phyloP scores from a whole-genome alignment of 2,797 vertebrate species.

The Cossypha heuglini region DNA sequence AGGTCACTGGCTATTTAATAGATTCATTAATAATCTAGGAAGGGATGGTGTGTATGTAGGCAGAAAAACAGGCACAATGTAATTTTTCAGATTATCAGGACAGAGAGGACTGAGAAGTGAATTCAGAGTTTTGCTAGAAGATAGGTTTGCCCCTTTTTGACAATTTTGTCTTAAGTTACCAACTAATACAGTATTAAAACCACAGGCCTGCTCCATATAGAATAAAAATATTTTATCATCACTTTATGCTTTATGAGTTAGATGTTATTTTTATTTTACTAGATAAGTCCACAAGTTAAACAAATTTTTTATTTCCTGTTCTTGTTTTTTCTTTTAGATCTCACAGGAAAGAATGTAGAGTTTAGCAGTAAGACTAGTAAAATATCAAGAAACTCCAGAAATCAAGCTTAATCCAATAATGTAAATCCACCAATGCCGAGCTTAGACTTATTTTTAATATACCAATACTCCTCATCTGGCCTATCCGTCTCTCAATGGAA shows the following conservation, averaged over 20 bases:
- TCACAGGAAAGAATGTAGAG: not conserved
- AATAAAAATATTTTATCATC: not conserved
- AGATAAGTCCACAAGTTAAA: not conserved
- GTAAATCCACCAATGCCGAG: not conserved
- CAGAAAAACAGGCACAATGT: not conserved
- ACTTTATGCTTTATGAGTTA: not conserved
- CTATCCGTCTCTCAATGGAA: not conserved
- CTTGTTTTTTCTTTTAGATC: not conserved
- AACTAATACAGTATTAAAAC: not conserved
- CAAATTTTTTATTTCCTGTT: not conserved
- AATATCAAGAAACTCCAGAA: not conserved
- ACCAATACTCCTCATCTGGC: not conserved
- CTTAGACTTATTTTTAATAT: not conserved
- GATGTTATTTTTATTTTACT: not conserved
- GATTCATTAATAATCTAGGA: slow-evolving; percentile 51
- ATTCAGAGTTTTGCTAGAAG: not conserved
- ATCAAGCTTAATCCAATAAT: not conserved
- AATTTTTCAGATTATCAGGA: not conserved
- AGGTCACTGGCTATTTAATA: slow-evolving; percentile 36
- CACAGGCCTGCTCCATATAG: not conserved
- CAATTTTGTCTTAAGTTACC: not conserved
- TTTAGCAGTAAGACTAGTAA: not conserved
- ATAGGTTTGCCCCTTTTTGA: not conserved
- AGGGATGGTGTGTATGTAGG: not conserved
- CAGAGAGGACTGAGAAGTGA: not conserved